Conservation (phyloP, 2,888 invertebrate species). For the Meiosimyza platycephala region DNA sequence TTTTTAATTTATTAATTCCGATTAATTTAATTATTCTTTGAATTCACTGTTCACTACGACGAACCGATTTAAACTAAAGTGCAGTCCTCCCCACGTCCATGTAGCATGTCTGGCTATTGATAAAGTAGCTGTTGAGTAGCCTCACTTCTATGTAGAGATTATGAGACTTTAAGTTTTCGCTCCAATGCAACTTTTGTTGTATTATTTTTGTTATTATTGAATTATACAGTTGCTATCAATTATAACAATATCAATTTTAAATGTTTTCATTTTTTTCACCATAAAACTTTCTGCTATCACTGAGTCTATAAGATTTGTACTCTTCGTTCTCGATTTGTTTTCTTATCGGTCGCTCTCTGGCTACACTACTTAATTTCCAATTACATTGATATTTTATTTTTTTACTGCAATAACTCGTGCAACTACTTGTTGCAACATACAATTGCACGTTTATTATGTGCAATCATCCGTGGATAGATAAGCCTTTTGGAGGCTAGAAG, state of each 20-base stretch:
- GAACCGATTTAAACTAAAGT: constrained; percentile 37
- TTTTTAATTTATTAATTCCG: no score
- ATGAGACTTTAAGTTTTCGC: constrained; percentile 19
- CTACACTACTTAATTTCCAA: not conserved
- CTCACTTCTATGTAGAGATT: constrained; percentile 21
- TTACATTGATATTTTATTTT: no score
- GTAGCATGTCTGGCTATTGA: constrained; percentile 16
- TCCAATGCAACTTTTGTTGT: constrained; percentile 6
- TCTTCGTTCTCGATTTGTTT: not conserved
- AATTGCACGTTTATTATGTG: no score
- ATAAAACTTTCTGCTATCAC: constrained; percentile 17
- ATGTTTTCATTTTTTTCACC: not conserved
- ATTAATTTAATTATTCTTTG: not conserved
- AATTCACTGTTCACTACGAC: constrained; percentile 23
- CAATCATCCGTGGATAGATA: no score
- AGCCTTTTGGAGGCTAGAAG: no score
- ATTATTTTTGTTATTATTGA: constrained; percentile 26
- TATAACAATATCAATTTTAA: constrained; percentile 25
- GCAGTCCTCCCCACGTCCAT: not conserved
- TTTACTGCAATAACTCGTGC: no score
- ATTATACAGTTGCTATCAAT: constrained; percentile 38
- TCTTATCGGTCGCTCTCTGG: not conserved
- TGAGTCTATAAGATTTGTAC: constrained; percentile 28
- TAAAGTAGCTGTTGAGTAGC: not conserved
- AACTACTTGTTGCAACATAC: no score